Conservation (phyloP, 2,888 invertebrate species). For the Eutolmus rufibarbis region DNA sequence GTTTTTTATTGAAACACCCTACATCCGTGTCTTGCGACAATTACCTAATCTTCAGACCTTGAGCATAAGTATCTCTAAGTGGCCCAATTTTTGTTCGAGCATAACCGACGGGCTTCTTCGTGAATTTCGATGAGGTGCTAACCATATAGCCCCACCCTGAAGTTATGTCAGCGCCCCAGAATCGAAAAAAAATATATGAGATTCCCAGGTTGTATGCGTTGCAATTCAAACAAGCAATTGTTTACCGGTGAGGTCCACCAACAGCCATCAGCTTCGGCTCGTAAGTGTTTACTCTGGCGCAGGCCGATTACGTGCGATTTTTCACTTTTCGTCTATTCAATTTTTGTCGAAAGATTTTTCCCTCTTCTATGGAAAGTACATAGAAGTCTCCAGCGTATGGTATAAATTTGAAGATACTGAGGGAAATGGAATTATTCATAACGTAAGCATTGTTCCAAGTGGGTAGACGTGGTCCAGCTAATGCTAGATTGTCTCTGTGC, state of each 20-base stretch:
- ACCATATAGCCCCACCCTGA: not conserved
- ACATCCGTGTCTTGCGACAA: not conserved
- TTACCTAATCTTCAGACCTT: not conserved
- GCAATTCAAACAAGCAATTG: slow-evolving; percentile 27
- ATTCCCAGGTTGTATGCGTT: not conserved
- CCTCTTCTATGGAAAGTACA: slow-evolving; percentile 30
- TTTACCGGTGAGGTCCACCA: not conserved
- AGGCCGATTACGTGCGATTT: slow-evolving; percentile 1
- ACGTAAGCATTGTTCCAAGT: slow-evolving; percentile 49
- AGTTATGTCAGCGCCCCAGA: not conserved
- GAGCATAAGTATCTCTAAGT: slow-evolving; percentile 5
- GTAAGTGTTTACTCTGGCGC: slow-evolving; percentile 5
- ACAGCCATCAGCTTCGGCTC: not conserved
- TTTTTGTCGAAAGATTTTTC: slow-evolving; percentile 21
- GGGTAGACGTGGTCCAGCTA: slow-evolving; percentile 6
- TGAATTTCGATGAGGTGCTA: slow-evolving; percentile 12
- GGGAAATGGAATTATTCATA: slow-evolving; percentile 50
- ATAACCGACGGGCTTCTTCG: not conserved
- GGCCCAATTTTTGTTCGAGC: not conserved
- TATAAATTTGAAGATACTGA: slow-evolving; percentile 50
- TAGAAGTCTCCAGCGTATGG: not conserved
- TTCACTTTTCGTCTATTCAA: slow-evolving; percentile 22
- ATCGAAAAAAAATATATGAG: not conserved
- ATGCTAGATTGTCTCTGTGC: not conserved
- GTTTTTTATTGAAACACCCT: not conserved